Conservation (phyloP, 2,797 vertebrate species). For the Micropoecilia bifurca region DNA sequence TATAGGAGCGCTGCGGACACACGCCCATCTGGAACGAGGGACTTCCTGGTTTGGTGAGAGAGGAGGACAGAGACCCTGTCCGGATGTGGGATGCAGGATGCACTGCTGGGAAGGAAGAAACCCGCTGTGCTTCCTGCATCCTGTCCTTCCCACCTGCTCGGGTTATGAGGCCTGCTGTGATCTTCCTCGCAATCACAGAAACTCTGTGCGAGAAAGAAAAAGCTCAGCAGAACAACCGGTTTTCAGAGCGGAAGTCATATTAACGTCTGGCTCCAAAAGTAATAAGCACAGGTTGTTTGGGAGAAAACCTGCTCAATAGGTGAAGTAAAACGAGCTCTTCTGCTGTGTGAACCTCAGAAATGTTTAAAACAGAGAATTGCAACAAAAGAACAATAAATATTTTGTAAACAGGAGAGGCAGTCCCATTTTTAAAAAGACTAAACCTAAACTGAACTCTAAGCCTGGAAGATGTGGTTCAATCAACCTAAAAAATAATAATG, state of each 20-base stretch:
- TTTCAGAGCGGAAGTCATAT: background rate
- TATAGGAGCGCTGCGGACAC: background rate
- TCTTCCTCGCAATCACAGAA: background rate
- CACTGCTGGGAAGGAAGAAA: constrained; percentile 50
- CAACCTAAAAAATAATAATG: background rate
- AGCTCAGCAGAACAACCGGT: background rate
- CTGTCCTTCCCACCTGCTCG: constrained; percentile 57
- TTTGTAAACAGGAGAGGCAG: background rate
- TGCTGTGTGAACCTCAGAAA: background rate
- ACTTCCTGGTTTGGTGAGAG: constrained; percentile 39
- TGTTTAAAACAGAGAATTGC: background rate
- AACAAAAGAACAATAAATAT: background rate
- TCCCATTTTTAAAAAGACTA: background rate
- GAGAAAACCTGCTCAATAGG: background rate
- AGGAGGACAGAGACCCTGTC: background rate
- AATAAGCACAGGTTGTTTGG: background rate
- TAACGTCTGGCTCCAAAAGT: background rate
- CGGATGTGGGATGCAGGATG: constrained; percentile 18
- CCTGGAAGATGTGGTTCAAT: background rate
- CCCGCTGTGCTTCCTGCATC: constrained; percentile 69
- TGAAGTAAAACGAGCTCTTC: background rate
- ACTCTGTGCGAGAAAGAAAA: background rate
- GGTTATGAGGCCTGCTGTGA: constrained; percentile 24
- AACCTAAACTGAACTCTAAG: background rate
- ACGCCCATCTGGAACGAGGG: constrained; percentile 7